A percentile compares a stretch with the other conserved stretches of the same genome.
phyloP scores from a whole-genome alignment of 1,140 invertebrate genomes.

The Eulimnadia texana region DNA sequence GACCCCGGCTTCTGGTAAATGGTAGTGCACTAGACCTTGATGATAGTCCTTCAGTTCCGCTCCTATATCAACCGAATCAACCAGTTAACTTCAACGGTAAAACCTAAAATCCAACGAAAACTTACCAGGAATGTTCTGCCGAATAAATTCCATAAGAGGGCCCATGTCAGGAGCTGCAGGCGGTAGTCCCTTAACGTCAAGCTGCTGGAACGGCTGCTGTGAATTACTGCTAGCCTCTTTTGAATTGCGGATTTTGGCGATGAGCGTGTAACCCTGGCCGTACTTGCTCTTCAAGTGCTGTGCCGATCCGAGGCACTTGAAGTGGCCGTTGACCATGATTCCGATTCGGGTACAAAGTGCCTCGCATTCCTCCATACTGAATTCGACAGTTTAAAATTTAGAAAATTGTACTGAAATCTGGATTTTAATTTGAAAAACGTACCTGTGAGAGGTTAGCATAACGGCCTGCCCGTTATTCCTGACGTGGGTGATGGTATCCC shows the following conservation, averaged over 20 bases:
- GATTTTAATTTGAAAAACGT: constrained; percentile 28
- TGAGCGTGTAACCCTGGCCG: constrained; percentile 58
- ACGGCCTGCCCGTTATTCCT: constrained; percentile 50
- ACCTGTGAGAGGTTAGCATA: constrained; percentile 64
- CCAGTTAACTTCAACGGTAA: no score
- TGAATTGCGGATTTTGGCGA: constrained; percentile 31
- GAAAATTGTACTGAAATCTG: not conserved
- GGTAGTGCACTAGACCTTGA: constrained; percentile 58
- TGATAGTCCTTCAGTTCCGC: constrained; percentile 46
- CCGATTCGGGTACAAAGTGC: constrained; percentile 67
- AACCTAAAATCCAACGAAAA: not conserved
- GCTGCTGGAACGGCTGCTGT: not conserved
- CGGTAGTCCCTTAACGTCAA: not conserved
- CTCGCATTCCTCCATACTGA: constrained; percentile 83
- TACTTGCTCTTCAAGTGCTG: constrained; percentile 57
- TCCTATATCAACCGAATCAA: constrained; percentile 17
- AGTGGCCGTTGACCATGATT: constrained; percentile 73
- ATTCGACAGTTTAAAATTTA: constrained; percentile 2
- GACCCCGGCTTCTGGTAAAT: constrained; percentile 40
- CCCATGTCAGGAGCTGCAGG: constrained; percentile 11
- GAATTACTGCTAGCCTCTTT: not conserved
- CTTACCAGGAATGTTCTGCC: constrained; percentile 18
- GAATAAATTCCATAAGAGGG: constrained; percentile 18
- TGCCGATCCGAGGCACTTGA: constrained; percentile 50
- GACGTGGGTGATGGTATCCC: constrained; percentile 50